phyloP scores from a whole-genome alignment of 2,888 invertebrate species.

The Beris morrisii region DNA sequence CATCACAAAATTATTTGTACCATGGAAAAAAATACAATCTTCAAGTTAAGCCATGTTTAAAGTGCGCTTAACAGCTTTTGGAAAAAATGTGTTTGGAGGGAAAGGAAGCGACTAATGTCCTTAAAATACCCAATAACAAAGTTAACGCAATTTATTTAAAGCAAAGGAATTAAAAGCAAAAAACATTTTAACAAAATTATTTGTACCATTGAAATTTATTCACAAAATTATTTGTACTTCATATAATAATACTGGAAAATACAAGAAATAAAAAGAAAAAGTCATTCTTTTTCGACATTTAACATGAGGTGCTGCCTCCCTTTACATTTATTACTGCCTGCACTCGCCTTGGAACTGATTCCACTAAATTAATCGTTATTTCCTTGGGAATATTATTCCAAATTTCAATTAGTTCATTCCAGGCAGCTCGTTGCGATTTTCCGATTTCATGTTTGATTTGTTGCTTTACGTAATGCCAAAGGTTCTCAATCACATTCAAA shows the following conservation, averaged over 20 bases:
- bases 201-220: conserved; percentile 19
- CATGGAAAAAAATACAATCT: too few species aligned
- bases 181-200: conserved; percentile 17
- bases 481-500: conserved; percentile 19
- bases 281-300: too few species aligned
- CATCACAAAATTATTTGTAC: too few species aligned
- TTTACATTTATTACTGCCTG: conserved; percentile 35
- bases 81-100: too few species aligned
- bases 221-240: conserved; percentile 20
- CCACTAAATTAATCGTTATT: conserved; percentile 25
- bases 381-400: conserved; percentile 26
- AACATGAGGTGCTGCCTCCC: conserved; percentile 25
- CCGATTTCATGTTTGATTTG: conserved; percentile 21
- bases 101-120: too few species aligned
- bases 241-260: conserved; percentile 6
- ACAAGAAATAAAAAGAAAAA: conserved; percentile 12
- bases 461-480: too few species aligned
- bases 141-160: too few species aligned
- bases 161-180: too few species aligned
- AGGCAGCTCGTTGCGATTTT: conserved; percentile 14
- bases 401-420: conserved; percentile 31
- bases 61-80: too few species aligned
- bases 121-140: too few species aligned
- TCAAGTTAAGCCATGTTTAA: too few species aligned
- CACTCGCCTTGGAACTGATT: conserved; percentile 31